A percentile compares a stretch with the other conserved stretches of the same genome.
phyloP scores from a whole-genome alignment of 2,888 invertebrate species.

The Sclerodermus sp. region DNA sequence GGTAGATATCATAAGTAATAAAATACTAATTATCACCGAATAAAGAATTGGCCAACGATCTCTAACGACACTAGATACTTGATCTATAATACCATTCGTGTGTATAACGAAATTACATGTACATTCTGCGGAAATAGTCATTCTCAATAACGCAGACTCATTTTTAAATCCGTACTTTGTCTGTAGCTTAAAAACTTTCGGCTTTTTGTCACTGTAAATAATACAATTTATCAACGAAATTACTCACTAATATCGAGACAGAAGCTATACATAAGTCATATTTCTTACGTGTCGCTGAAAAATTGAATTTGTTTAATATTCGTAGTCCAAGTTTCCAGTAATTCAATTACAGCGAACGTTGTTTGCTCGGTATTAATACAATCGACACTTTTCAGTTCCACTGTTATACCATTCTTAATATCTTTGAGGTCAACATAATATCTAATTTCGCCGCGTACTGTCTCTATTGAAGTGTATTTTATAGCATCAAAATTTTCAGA shows the following conservation, averaged over 20 bases:
- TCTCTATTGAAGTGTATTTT: conserved; percentile 17
- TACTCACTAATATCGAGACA: not conserved
- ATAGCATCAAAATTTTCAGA: conserved; percentile 17
- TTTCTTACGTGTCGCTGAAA: conserved; percentile 34
- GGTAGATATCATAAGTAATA: conserved; percentile 49
- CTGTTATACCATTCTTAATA: conserved; percentile 31
- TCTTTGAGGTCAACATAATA: conserved; percentile 34
- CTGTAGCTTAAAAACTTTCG: conserved; percentile 64
- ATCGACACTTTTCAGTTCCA: conserved; percentile 33
- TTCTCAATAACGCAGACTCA: conserved; percentile 59
- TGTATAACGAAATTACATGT: conserved; percentile 62
- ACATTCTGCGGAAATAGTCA: conserved; percentile 73
- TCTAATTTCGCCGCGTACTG: conserved; percentile 33
- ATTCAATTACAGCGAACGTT: conserved; percentile 35
- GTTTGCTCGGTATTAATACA: conserved; percentile 29
- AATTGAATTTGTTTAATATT: conserved; percentile 35
- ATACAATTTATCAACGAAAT: not conserved
- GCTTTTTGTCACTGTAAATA: conserved; percentile 52
- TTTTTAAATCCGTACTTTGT: conserved; percentile 58
- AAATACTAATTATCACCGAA: conserved; percentile 65
- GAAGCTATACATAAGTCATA: not conserved
- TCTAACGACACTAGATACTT: conserved; percentile 44
- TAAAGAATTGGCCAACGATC: conserved; percentile 62
- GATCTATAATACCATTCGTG: conserved; percentile 51
- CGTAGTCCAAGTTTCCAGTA: conserved; percentile 40